These are phyloP conservation scores for Paraplagusia blochii DNA, from an alignment of 2,113 vertebrate genomes.

Conservation along the genomic window DNA sequence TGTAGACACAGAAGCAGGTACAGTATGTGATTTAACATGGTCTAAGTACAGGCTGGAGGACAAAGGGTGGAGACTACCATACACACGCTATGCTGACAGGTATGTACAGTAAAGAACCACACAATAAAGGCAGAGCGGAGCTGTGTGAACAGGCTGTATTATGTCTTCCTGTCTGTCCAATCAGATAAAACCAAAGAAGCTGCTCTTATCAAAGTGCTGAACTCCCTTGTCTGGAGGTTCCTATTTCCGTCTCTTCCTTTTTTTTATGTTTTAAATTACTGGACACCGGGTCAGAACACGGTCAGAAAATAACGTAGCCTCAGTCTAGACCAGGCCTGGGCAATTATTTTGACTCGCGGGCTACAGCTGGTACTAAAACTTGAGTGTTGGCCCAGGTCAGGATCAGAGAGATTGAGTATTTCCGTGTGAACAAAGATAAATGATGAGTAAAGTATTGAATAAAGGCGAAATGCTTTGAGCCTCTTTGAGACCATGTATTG, in stretches of 20 bases:
- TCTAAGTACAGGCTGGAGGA: slow-evolving; percentile 29
- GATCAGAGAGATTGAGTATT: too few species aligned
- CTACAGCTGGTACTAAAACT: too few species aligned
- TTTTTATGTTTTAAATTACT: too few species aligned
- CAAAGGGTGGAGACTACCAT: slow-evolving; percentile 6
- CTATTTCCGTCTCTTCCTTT: neutral
- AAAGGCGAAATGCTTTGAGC: too few species aligned
- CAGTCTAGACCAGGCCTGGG: too few species aligned
- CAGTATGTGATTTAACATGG: slow-evolving; percentile 16
- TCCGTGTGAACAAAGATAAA: too few species aligned
- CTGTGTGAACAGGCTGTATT: slow-evolving; percentile 14
- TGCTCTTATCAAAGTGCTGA: slow-evolving; percentile 13
- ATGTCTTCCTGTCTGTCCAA: slow-evolving; percentile 29
- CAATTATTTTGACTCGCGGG: too few species aligned
- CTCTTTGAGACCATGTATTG: too few species aligned
- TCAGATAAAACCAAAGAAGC: slow-evolving; percentile 39
- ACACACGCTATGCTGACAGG: slow-evolving; percentile 22
- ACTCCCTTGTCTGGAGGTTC: slow-evolving; percentile 8
- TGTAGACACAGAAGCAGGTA: slow-evolving; percentile 2
- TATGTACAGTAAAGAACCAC: neutral
- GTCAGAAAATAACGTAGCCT: too few species aligned
- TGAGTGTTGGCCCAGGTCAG: too few species aligned
- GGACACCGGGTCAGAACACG: too few species aligned
- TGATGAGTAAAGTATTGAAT: too few species aligned
- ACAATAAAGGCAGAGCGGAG: slow-evolving; percentile 3